Evolutionary conservation across 2,888 invertebrate species (phyloP).

Genomic region (Drosophila emarginata): DNA sequence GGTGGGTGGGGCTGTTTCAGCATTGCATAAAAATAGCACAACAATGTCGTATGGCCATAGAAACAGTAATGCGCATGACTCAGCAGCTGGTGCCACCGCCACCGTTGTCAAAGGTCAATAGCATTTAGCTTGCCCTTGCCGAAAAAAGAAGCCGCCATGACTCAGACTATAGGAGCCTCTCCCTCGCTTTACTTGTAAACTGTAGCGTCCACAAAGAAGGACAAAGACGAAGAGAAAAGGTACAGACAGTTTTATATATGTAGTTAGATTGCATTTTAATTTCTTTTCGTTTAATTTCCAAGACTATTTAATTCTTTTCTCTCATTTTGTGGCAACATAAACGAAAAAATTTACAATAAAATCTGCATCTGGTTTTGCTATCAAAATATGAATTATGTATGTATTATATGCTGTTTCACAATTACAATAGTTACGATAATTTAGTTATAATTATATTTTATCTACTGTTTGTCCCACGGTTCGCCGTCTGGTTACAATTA

Average conservation of each 20-base stretch:
- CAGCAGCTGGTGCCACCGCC: slow-evolving; percentile 2
- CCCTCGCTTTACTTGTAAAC: slow-evolving; percentile 10
- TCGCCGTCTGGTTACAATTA: slow-evolving; percentile 43
- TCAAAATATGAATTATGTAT: slow-evolving; percentile 58
- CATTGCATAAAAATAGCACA: slow-evolving; percentile 32
- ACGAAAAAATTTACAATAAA: slow-evolving; percentile 57
- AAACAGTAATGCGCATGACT: slow-evolving; percentile 53
- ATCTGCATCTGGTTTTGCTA: slow-evolving; percentile 44
- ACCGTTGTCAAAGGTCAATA: slow-evolving; percentile 67
- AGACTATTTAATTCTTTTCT: slow-evolving; percentile 28
- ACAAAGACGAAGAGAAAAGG: background rate
- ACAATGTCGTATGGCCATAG: slow-evolving; percentile 10
- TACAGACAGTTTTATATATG: slow-evolving; percentile 32
- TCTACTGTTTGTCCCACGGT: slow-evolving; percentile 46
- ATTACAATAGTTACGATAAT: slow-evolving; percentile 60
- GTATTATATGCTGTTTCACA: slow-evolving; percentile 44
- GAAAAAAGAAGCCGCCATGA: slow-evolving; percentile 30
- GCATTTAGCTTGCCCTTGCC: slow-evolving; percentile 47
- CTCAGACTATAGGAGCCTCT: slow-evolving; percentile 29
- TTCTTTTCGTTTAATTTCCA: slow-evolving; percentile 9
- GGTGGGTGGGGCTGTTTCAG: slow-evolving; percentile 21
- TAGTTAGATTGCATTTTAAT: slow-evolving; percentile 37
- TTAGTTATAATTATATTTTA: slow-evolving; percentile 50
- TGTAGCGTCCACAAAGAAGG: background rate
- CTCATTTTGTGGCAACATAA: slow-evolving; percentile 45